Evolutionary conservation across 2,113 vertebrate species (phyloP).

Genomic region (Formicarius rufipectus): DNA sequence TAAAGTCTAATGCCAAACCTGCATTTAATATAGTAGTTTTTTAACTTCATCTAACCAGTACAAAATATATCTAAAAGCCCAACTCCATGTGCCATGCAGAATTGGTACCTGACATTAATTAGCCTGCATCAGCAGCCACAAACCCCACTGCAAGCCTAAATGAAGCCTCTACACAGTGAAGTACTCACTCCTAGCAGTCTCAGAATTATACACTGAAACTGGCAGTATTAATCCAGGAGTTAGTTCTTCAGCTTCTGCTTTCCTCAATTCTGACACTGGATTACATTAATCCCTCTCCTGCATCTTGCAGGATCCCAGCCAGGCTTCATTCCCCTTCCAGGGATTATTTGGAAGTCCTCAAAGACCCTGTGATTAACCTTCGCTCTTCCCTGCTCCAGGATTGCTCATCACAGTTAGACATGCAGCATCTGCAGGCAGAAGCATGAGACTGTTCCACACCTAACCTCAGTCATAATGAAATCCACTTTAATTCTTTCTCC

Average conservation of each 20-base stretch:
- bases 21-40: not conserved
- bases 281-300: not conserved
- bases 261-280: not conserved
- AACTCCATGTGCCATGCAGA: not conserved
- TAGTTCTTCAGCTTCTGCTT: not conserved
- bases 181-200: not conserved
- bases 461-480: not conserved
- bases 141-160: not conserved
- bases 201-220: not conserved
- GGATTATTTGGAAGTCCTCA: not conserved
- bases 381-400: not conserved
- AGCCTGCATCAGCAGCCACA: not conserved
- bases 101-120: not conserved
- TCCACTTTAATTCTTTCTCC: not conserved
- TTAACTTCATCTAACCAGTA: not conserved
- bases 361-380: not conserved
- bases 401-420: rapidly evolving
- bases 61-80: not conserved
- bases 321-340: not conserved
- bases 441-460: not conserved
- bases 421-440: not conserved
- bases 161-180: not conserved
- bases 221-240: not conserved
- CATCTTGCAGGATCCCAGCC: not conserved
- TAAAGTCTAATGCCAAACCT: not conserved